Evolutionary conservation across 2,888 invertebrate genomes (phyloP).

Genomic region (Melinaea marsaeus): DNA sequence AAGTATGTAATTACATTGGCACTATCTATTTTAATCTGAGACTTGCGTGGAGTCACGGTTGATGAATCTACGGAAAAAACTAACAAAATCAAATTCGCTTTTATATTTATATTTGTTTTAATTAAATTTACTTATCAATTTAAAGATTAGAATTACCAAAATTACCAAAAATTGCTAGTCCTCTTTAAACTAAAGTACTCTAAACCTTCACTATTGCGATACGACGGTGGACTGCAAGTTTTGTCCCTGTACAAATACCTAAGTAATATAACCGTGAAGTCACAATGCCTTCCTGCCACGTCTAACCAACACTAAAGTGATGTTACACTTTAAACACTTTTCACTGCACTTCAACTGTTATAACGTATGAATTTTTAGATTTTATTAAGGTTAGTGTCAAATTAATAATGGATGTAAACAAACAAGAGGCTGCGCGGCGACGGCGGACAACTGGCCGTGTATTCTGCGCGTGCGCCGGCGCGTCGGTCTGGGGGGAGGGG

Average conservation of each 20-base stretch:
- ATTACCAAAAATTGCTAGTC: too few species aligned
- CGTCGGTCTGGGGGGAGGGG: constrained; percentile 41
- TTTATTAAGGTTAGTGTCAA: constrained; percentile 21
- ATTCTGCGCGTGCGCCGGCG: constrained; percentile 69
- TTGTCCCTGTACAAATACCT: constrained; percentile 52
- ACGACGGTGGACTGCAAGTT: constrained; percentile 53
- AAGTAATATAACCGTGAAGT: constrained; percentile 44
- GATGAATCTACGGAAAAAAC: constrained; percentile 35
- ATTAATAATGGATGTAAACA: constrained; percentile 54
- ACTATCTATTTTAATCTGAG: constrained; percentile 38
- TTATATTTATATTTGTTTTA: constrained; percentile 13
- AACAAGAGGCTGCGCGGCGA: constrained; percentile 74
- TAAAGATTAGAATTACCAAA: too few species aligned
- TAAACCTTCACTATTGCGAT: constrained; percentile 38
- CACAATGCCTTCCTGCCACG: constrained; percentile 44
- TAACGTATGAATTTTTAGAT: constrained; percentile 1
- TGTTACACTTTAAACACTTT: constrained; percentile 17
- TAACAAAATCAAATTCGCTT: constrained; percentile 21
- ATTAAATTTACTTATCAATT: neutral
- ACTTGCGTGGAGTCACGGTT: constrained; percentile 53
- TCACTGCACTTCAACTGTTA: constrained; percentile 9
- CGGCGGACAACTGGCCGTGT: constrained; percentile 70
- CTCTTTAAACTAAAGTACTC: neutral
- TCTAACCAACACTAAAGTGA: constrained; percentile 22
- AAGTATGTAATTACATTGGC: constrained; percentile 35